These are phyloP conservation scores for Ceratotherium simum DNA, from an alignment of 2,113 vertebrate species.

Conservation along the genomic window DNA sequence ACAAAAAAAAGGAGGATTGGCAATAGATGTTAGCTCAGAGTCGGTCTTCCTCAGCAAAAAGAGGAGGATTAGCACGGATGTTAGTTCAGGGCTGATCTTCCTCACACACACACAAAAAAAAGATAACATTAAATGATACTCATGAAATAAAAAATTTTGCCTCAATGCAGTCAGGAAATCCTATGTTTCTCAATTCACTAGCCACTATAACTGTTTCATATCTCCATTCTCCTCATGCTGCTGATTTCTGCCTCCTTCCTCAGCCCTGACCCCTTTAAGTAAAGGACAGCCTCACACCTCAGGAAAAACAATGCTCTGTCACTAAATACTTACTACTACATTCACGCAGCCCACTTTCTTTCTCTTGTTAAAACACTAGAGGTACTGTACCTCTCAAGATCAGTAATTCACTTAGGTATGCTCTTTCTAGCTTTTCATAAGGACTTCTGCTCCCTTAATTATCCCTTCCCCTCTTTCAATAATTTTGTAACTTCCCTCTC, in stretches of 20 bases:
- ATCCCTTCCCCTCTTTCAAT: background rate
- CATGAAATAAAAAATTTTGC: background rate
- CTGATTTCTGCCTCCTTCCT: background rate
- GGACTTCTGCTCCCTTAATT: background rate
- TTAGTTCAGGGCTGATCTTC: too few relatives aligned
- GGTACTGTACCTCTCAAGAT: background rate
- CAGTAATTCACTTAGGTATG: background rate
- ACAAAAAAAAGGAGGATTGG: too few relatives aligned
- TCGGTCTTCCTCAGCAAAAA: too few relatives aligned
- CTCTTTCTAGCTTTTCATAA: background rate
- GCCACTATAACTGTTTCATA: background rate
- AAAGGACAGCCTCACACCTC: background rate
- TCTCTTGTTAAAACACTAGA: background rate
- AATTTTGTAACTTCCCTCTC: slow-evolving; percentile 8
- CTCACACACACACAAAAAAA: too few relatives aligned
- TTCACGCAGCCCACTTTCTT: background rate
- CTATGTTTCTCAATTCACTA: slow-evolving; percentile 23
- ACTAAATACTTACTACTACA: background rate
- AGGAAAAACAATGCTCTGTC: background rate
- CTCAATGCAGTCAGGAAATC: background rate
- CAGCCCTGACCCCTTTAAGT: background rate
- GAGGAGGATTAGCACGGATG: too few relatives aligned
- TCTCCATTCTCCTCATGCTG: background rate
- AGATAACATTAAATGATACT: background rate
- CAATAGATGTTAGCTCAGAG: too few relatives aligned